Conservation (phyloP, 2,888 invertebrate genomes). For the Choreutis nemorana region DNA sequence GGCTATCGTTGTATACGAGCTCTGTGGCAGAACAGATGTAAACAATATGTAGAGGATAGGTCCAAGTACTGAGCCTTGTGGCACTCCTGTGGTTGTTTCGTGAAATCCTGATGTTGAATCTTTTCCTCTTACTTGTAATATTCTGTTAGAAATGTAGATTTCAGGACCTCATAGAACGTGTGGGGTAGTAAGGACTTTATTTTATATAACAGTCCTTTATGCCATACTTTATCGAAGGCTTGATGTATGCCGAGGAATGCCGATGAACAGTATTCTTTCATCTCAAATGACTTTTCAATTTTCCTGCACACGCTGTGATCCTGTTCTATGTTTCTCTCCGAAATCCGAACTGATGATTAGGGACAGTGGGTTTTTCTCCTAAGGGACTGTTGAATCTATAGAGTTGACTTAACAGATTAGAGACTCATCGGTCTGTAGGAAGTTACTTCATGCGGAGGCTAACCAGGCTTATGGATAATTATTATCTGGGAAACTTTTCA, state of each 20-base stretch:
- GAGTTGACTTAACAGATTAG: neutral
- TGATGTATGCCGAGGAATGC: constrained; percentile 7
- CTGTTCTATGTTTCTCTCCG: constrained; percentile 3
- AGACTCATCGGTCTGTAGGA: neutral
- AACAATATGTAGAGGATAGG: neutral
- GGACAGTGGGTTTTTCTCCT: neutral
- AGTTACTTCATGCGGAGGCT: neutral
- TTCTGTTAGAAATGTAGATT: constrained; percentile 2
- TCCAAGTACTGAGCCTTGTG: neutral
- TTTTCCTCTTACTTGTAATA: constrained; percentile 1
- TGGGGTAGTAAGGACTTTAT: constrained; percentile 4
- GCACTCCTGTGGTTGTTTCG: constrained; percentile 1
- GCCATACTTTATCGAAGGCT: constrained; percentile 8
- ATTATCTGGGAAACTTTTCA: neutral
- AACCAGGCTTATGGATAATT: neutral
- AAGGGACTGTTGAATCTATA: neutral
- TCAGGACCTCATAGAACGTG: neutral
- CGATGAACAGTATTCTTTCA: constrained; percentile 5
- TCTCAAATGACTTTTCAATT: constrained; percentile 2
- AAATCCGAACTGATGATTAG: no score
- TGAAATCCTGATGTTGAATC: neutral
- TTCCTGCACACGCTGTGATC: constrained; percentile 4
- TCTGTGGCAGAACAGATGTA: neutral
- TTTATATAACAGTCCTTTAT: constrained; percentile 6
- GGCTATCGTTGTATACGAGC: no score